phyloP scores from a whole-genome alignment of 2,888 invertebrate species.

The Sylvicola cinctus region DNA sequence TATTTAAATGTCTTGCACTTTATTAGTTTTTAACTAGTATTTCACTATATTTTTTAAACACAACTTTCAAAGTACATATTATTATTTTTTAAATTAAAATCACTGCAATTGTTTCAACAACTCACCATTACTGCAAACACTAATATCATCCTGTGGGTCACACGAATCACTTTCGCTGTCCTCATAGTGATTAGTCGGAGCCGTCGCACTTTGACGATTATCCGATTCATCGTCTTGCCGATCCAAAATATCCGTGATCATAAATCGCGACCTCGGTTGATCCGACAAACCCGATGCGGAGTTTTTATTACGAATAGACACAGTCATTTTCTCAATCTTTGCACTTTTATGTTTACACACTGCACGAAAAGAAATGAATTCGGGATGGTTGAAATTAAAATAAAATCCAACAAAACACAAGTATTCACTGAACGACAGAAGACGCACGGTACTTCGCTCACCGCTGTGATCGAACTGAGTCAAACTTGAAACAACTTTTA shows the following conservation, averaged over 20 bases:
- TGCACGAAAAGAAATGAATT: too few relatives aligned
- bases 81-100: background rate
- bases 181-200: background rate
- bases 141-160: background rate
- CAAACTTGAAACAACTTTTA: too few relatives aligned
- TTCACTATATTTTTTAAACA: background rate
- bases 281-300: too few relatives aligned
- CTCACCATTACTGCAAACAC: constrained; percentile 3
- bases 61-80: background rate
- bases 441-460: too few relatives aligned
- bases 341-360: too few relatives aligned
- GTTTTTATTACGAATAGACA: too few relatives aligned
- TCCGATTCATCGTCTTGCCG: constrained; percentile 1
- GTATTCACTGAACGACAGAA: too few relatives aligned
- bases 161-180: constrained; percentile 2
- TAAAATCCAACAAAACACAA: too few relatives aligned
- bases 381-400: too few relatives aligned
- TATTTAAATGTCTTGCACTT: background rate
- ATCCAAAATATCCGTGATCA: constrained; percentile 5
- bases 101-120: background rate
- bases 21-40: background rate
- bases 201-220: background rate
- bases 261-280: constrained; percentile 3
- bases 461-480: too few relatives aligned
- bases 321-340: too few relatives aligned